Base-by-base conservation (phyloP, 2,797 vertebrate genomes). In the Thunnus albacares region DNA sequence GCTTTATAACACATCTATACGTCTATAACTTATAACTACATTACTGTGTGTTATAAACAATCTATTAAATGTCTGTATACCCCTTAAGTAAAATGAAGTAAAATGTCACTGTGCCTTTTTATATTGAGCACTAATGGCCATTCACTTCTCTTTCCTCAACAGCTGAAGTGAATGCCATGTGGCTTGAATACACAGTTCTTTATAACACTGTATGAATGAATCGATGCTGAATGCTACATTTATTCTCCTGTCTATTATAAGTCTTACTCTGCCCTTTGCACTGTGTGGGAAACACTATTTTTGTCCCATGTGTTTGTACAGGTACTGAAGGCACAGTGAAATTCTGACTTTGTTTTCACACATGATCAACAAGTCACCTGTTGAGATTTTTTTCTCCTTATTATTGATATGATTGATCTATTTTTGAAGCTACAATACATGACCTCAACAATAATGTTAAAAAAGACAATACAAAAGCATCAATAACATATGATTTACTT, bases 131-230 rank as follows among this genome's bases (percentile, higher is more conserved):
- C 55, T n/a, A 45, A 3, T 24, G 51, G 30, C 47, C 52, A 35
- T 78, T 71, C 58, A 41, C 58, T 43, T 75, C 1, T 41, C 22
- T 52, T 63, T 67, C 67, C 47, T 58, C 13, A 41, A 53, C 15
- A 64, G 41, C 35, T 61, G 13, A 78, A 67, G 30, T 71, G 20
- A 26, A 41, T 66, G 51, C 57, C 60, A 35, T 5, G 0, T 69
- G 41, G n/a, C 55, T 57, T 71, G 20, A 75, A 67, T 63, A 49
- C 10, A 63, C 9, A 56, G 51, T 67, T 28, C 26, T 26, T 70
- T 79, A 58, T 52, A 63, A 70, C 60, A 53, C 49, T 53, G 26
- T 77, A 49, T 59, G 22, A 65, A 74, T 66, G 1, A 76, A 56
- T 51, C 12, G 43, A 51, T 69, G 53, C n/a, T 62, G 33, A 73